phyloP scores from a whole-genome alignment of 2,888 invertebrate species.

The Blomia tropicalis region DNA sequence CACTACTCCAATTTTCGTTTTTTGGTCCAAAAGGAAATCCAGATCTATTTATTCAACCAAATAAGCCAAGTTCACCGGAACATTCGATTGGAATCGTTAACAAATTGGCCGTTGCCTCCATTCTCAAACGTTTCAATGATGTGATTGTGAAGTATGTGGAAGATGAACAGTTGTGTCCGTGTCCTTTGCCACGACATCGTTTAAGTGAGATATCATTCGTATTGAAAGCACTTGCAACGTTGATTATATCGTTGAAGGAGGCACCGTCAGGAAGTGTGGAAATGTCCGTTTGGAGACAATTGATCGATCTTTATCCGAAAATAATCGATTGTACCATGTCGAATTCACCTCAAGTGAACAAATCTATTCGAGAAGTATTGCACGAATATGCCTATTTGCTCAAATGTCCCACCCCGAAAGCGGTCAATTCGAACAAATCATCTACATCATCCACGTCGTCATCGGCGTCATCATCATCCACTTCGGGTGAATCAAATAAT shows the following conservation, averaged over 20 bases:
- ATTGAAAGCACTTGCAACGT: slow-evolving; percentile 75
- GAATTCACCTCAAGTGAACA: slow-evolving; percentile 59
- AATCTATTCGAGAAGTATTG: slow-evolving; percentile 63
- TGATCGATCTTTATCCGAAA: slow-evolving; percentile 75
- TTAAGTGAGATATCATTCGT: slow-evolving; percentile 91
- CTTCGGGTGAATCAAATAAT: background rate
- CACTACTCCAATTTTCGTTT: slow-evolving; percentile 73
- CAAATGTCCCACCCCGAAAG: slow-evolving; percentile 43
- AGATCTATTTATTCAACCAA: slow-evolving; percentile 24
- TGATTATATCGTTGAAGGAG: slow-evolving; percentile 78
- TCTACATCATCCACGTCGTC: background rate
- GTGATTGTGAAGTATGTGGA: slow-evolving; percentile 72
- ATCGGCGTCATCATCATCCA: background rate
- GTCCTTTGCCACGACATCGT: slow-evolving; percentile 67
- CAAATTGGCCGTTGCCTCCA: slow-evolving; percentile 62
- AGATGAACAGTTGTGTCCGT: slow-evolving; percentile 63
- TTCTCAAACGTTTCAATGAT: slow-evolving; percentile 79
- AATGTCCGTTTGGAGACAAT: slow-evolving; percentile 73
- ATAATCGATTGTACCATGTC: slow-evolving; percentile 71
- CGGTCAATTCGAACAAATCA: background rate
- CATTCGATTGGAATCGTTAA: slow-evolving; percentile 43
- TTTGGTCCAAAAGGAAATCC: slow-evolving; percentile 35
- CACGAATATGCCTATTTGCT: slow-evolving; percentile 70
- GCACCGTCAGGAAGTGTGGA: slow-evolving; percentile 75
- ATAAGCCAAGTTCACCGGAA: slow-evolving; percentile 1